A percentile compares a stretch with the other conserved stretches of the same genome.
These are phyloP conservation scores for Apamea epomidion DNA, from an alignment of 2,888 invertebrate species.

Conservation along the genomic window DNA sequence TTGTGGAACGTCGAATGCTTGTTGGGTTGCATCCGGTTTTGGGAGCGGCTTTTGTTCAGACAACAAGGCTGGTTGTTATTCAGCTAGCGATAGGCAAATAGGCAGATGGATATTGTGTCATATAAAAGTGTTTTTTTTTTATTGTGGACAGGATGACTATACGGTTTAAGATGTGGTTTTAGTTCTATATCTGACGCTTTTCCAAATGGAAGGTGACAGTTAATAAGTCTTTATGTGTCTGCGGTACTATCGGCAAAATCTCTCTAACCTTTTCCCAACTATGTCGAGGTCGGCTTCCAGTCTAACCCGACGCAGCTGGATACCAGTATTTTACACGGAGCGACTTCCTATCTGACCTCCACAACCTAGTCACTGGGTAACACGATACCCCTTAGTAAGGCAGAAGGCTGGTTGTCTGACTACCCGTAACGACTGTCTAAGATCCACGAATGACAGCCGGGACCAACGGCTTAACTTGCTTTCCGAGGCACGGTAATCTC, in stretches of 20 bases:
- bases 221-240: too few relatives aligned
- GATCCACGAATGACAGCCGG: too few relatives aligned
- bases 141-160: neutral
- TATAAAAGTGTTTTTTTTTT: neutral
- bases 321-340: neutral
- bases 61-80: constrained; percentile 3
- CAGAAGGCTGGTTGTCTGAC: neutral
- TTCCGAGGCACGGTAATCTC: neutral
- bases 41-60: constrained; percentile 17
- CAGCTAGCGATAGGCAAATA: constrained; percentile 4
- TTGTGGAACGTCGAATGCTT: neutral
- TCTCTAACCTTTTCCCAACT: neutral
- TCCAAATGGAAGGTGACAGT: neutral
- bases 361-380: neutral
- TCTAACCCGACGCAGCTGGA: neutral
- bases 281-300: neutral
- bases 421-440: neutral
- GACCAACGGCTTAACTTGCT: too few relatives aligned
- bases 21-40: constrained; percentile 14
- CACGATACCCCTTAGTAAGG: neutral
- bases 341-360: neutral
- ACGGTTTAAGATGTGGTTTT: neutral
- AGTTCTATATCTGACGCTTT: neutral
- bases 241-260: neutral
- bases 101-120: neutral